Evolutionary conservation across 1,140 invertebrate species (phyloP).

Genomic region (Parasteatoda tepidariorum): DNA sequence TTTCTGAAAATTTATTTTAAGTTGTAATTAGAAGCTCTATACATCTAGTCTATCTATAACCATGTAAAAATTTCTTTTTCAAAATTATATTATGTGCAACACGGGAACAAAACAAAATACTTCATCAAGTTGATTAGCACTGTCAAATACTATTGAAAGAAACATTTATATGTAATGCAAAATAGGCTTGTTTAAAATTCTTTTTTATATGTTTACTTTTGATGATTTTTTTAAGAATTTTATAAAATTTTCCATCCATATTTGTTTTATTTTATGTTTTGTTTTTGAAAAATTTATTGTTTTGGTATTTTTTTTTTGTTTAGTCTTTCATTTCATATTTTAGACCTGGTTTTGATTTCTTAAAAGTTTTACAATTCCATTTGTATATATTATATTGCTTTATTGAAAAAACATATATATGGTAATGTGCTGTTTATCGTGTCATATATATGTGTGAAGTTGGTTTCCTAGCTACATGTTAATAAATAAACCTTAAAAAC

Average conservation of each 20-base stretch:
- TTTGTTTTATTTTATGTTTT: conserved; percentile 30
- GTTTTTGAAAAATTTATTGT: conserved; percentile 55
- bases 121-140: too few species aligned
- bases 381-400: conserved; percentile 48
- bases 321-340: conserved; percentile 59
- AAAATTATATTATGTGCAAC: too few species aligned
- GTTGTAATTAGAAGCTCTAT: too few species aligned
- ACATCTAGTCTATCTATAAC: too few species aligned
- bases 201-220: too few species aligned
- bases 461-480: conserved; percentile 43
- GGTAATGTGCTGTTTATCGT: conserved; percentile 32
- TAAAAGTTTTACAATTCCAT: conserved; percentile 31
- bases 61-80: too few species aligned
- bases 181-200: too few species aligned
- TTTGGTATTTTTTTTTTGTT: conserved; percentile 30
- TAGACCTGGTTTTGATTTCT: conserved; percentile 13
- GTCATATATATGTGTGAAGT: conserved; percentile 14
- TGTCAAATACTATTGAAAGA: too few species aligned
- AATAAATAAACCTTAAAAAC: background rate
- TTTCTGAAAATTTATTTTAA: too few species aligned
- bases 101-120: too few species aligned
- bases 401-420: conserved; percentile 22
- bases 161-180: too few species aligned
- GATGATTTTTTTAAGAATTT: too few species aligned
- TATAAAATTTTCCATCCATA: conserved; percentile 5